Evolutionary conservation across 1,140 invertebrate genomes (phyloP).

Genomic region (Eurytemora carolleeae): DNA sequence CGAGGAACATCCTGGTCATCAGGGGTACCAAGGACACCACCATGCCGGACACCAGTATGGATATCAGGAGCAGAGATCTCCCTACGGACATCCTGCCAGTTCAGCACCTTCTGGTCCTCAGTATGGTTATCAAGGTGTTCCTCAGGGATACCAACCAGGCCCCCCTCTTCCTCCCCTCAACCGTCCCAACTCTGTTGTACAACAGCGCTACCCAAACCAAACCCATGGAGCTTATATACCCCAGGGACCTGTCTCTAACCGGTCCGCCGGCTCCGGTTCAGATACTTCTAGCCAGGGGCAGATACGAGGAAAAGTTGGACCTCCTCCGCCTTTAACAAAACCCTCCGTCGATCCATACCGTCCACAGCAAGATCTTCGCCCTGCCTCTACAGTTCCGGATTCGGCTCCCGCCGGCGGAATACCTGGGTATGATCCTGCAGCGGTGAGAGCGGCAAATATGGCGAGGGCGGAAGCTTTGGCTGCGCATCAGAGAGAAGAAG

Average conservation of each 20-base stretch:
- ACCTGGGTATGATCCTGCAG: constrained; percentile 10
- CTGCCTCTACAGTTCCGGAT: not conserved
- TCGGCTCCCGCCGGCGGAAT: not conserved
- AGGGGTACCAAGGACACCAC: too few relatives aligned
- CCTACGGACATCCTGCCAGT: too few relatives aligned
- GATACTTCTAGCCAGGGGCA: not conserved
- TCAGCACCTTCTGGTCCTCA: too few relatives aligned
- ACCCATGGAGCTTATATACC: not conserved
- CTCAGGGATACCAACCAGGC: not conserved
- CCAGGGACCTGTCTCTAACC: not conserved
- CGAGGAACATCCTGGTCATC: too few relatives aligned
- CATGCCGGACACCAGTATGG: too few relatives aligned
- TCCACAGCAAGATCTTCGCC: too few relatives aligned
- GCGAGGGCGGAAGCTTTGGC: constrained; percentile 9
- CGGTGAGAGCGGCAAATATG: constrained; percentile 12
- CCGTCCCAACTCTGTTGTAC: not conserved
- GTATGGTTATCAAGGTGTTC: too few relatives aligned
- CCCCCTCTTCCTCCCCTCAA: not conserved
- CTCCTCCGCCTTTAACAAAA: too few relatives aligned
- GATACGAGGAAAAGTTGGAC: too few relatives aligned
- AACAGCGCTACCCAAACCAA: not conserved
- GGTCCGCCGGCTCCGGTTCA: not conserved
- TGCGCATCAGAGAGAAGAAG: constrained; percentile 2
- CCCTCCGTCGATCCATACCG: too few relatives aligned
- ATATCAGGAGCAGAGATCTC: too few relatives aligned